Base-by-base conservation (phyloP, 2,888 invertebrate genomes). In the Drosophila leonis region DNA sequence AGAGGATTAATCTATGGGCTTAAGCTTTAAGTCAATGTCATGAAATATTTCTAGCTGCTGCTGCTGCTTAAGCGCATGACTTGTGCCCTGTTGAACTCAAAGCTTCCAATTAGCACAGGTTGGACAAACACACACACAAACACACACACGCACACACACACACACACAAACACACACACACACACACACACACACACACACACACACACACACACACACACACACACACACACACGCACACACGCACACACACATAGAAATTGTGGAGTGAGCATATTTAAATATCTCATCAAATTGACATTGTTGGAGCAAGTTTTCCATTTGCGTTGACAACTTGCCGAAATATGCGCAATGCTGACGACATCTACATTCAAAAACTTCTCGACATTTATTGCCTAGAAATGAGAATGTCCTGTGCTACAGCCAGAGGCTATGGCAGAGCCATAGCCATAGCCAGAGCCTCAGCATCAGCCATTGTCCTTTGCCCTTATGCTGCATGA, bases 271-370 rank as follows among this genome's bases (percentile, higher is more conserved):
- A 29, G 49, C 66, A 81, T 73, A 82, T 89, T 71, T 60, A 69
- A 88, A 88, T 86, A 71, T 67, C 72, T 59, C 82, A 78, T 88
- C 82, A 88, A 86, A 88, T 83, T 82, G 78, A 65, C 82, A 86
- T 86, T 88, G 78, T 83, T 75, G 65, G 75, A 54, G 73, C 59
- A 83, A 83, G 79, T 84, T 89, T 83, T 49, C 55, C 61, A 83
- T 83, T 78, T 76, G 78, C 79, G 75, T 57, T 86, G 83, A 83
- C 80, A 83, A 88, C 82, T 83, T 88, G 89, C 78, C 80, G 54
- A 82, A 82, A 83, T 81, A 78, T 86, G 81, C 81, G 65, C 69
- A 65, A 57, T 39, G 67, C 18, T 10, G 41, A 44, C 42, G 62
- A 62, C 70, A 61, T 57, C 73, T 65, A 44, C 63, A 63, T 52